These are phyloP conservation scores for Megaceryle alcyon DNA, from an alignment of 2,797 vertebrate genomes.

Conservation along the genomic window DNA sequence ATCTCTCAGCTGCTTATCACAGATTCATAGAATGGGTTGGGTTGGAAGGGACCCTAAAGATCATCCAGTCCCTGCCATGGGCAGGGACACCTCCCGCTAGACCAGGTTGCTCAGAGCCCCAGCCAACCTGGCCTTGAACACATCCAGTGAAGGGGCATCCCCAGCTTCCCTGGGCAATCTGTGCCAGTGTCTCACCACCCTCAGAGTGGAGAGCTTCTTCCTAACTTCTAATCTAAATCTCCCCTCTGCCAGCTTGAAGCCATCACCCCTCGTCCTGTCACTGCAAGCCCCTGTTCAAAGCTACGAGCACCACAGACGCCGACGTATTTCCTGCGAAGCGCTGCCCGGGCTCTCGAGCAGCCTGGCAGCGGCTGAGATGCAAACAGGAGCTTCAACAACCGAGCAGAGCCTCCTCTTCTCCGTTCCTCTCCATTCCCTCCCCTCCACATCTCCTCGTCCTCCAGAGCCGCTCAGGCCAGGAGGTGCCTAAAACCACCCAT, in stretches of 20 bases:
- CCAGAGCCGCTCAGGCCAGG: not conserved
- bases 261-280: not conserved
- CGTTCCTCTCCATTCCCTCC: accelerated
- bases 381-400: accelerated
- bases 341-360: not conserved
- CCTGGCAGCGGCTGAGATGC: not conserved
- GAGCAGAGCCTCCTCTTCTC: not conserved
- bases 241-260: not conserved
- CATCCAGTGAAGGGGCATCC: not conserved
- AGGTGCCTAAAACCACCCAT: accelerated
- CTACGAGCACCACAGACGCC: not conserved
- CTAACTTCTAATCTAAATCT: not conserved
- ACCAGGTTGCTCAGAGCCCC: not conserved
- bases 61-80: too few relatives aligned
- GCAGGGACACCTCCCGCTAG: not conserved
- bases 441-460: not conserved
- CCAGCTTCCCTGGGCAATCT: not conserved
- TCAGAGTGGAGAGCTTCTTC: not conserved
- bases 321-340: accelerated
- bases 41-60: too few relatives aligned
- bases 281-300: not conserved
- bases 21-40: not conserved
- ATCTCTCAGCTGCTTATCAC: not conserved
- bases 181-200: not conserved
- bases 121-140: not conserved